These are phyloP conservation scores for Porites lobata DNA, from an alignment of 92 coral and sea anemone genomes.

Conservation along the genomic window DNA sequence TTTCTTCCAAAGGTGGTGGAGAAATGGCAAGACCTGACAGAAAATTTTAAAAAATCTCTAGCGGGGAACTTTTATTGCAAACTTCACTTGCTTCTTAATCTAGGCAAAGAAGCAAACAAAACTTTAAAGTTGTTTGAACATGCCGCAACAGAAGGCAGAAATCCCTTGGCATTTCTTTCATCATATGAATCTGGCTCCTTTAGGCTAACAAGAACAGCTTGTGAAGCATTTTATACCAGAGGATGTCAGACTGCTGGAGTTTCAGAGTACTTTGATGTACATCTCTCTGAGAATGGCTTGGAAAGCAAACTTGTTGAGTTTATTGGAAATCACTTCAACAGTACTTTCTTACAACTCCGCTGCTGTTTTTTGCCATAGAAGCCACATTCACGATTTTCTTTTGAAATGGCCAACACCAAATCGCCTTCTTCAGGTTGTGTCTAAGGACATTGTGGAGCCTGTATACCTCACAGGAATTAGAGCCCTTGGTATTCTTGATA, in stretches of 20 bases:
- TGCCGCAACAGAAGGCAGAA: conserved; percentile 45
- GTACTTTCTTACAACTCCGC: conserved; percentile 26
- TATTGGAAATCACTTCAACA: conserved; percentile 39
- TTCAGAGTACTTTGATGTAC: conserved; percentile 34
- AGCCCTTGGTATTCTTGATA: conserved; percentile 48
- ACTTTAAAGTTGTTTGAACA: not conserved
- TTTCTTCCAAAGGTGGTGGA: conserved; percentile 41
- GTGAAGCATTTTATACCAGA: conserved; percentile 41
- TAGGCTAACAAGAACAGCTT: conserved; percentile 39
- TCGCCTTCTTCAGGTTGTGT: conserved; percentile 34
- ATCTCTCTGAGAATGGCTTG: not conserved
- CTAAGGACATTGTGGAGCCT: conserved; percentile 35
- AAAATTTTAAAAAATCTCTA: conserved; percentile 8
- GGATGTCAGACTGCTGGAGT: conserved; percentile 46
- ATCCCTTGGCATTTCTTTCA: conserved; percentile 37
- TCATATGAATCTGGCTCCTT: conserved; percentile 47
- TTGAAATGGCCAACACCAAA: conserved; percentile 11
- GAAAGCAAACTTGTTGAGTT: conserved; percentile 49
- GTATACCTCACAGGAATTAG: conserved; percentile 43
- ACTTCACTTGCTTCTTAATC: not conserved
- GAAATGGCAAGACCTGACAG: conserved; percentile 30
- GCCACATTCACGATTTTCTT: conserved; percentile 35
- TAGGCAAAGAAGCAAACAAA: conserved; percentile 44
- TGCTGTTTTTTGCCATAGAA: not conserved
- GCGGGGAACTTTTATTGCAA: conserved; percentile 45